These are phyloP conservation scores for Marmota monax DNA, from an alignment of 2,113 vertebrate genomes.

Conservation along the genomic window DNA sequence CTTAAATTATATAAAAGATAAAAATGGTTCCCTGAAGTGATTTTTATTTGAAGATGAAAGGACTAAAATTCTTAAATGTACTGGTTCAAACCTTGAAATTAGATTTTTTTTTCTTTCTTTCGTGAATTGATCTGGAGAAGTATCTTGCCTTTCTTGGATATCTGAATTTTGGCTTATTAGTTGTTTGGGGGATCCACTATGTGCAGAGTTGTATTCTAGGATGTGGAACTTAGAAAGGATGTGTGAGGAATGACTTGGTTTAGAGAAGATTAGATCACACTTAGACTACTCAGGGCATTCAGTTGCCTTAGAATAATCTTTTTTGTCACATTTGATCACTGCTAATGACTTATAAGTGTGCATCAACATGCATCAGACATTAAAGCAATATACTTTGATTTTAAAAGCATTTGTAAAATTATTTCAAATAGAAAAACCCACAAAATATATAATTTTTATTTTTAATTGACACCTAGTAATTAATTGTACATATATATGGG, in stretches of 20 bases:
- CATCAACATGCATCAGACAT: not conserved
- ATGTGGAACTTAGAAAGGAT: not conserved
- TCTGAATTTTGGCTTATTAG: slow-evolving; percentile 14
- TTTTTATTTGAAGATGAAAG: slow-evolving; percentile 29
- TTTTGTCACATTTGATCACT: not conserved
- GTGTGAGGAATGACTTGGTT: not conserved
- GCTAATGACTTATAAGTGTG: not conserved
- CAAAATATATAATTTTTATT: not conserved
- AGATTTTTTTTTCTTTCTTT: not conserved
- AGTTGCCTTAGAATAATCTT: not conserved
- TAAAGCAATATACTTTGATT: slow-evolving; percentile 22
- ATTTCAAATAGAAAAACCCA: not conserved
- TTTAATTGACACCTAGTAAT: not conserved
- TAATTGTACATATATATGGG: not conserved
- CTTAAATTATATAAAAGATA: not conserved
- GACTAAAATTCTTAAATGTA: not conserved
- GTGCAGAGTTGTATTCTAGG: not conserved
- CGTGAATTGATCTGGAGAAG: not conserved
- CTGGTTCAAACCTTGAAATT: not conserved
- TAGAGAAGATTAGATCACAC: not conserved
- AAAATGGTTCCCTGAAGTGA: not conserved
- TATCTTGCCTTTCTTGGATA: not conserved
- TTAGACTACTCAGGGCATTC: not conserved
- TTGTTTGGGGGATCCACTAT: not conserved
- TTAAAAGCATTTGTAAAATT: slow-evolving; percentile 44